These are phyloP conservation scores for Carpatolechia fugitivella DNA, from an alignment of 2,888 invertebrate genomes.

Conservation along the genomic window DNA sequence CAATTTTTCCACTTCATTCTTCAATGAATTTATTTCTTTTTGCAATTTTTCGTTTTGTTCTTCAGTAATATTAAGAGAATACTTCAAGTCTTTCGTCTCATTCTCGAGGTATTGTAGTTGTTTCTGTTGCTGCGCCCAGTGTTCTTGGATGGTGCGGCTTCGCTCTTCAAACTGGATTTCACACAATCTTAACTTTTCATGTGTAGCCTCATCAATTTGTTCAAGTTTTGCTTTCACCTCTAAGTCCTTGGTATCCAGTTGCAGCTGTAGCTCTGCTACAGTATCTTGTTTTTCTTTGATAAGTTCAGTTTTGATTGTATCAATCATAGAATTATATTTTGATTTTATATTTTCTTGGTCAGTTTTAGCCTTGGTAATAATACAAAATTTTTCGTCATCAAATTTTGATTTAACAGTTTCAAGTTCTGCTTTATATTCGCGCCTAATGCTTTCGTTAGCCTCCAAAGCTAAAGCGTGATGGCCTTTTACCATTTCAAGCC, in stretches of 20 bases:
- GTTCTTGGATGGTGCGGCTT: slow-evolving; percentile 56
- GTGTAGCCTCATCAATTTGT: slow-evolving; percentile 66
- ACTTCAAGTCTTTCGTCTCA: slow-evolving; percentile 56
- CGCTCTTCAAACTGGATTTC: slow-evolving; percentile 74
- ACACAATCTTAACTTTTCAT: slow-evolving; percentile 65
- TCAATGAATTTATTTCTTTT: slow-evolving; percentile 49
- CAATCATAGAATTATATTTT: slow-evolving; percentile 53
- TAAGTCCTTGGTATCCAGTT: slow-evolving; percentile 52
- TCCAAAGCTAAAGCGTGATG: slow-evolving; percentile 72
- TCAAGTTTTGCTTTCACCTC: slow-evolving; percentile 72
- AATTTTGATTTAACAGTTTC: slow-evolving; percentile 65
- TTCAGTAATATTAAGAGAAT: slow-evolving; percentile 45
- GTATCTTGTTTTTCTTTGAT: slow-evolving; percentile 58
- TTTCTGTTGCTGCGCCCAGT: slow-evolving; percentile 55
- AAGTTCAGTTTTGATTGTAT: slow-evolving; percentile 54
- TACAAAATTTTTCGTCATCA: slow-evolving; percentile 67
- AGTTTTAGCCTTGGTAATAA: slow-evolving; percentile 54
- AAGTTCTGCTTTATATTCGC: slow-evolving; percentile 69
- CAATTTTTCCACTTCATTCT: slow-evolving; percentile 50
- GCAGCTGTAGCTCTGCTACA: slow-evolving; percentile 53
- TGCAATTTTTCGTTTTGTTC: slow-evolving; percentile 50
- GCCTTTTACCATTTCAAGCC: slow-evolving; percentile 73
- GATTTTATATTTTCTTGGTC: slow-evolving; percentile 60
- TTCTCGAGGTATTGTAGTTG: slow-evolving; percentile 53
- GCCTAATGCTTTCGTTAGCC: slow-evolving; percentile 73